These are phyloP conservation scores for Troilus luridus DNA, from an alignment of 2,888 invertebrate genomes.

Conservation along the genomic window DNA sequence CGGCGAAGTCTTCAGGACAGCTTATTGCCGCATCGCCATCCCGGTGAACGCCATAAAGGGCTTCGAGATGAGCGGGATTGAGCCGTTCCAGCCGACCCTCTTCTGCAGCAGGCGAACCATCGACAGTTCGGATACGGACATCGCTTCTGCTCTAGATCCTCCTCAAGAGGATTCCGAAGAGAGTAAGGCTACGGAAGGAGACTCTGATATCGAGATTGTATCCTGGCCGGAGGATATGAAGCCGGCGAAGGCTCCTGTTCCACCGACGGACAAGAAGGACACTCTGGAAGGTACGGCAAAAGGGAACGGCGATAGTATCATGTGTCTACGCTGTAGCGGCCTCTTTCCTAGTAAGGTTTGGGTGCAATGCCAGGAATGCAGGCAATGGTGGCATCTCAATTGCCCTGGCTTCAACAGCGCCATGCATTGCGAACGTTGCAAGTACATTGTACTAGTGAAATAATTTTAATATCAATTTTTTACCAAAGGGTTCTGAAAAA, in stretches of 20 bases:
- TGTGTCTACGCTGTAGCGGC: neutral
- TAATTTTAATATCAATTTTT: neutral
- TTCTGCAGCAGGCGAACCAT: neutral
- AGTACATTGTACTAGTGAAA: neutral
- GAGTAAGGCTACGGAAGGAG: neutral
- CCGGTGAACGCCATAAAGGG: neutral
- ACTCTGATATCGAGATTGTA: neutral
- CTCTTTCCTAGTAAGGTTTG: neutral
- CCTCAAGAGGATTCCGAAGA: neutral
- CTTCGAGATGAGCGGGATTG: neutral
- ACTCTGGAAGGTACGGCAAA: neutral
- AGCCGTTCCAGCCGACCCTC: neutral
- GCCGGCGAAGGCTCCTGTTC: neutral
- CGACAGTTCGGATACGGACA: neutral
- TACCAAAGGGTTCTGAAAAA: too few relatives aligned
- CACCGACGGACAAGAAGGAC: neutral
- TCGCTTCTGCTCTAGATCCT: neutral
- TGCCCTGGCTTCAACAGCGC: neutral
- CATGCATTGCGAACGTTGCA: neutral
- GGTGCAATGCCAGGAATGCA: neutral
- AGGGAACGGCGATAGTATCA: neutral
- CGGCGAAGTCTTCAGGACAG: conserved; percentile 51
- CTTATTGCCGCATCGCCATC: conserved; percentile 5
- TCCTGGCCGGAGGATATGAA: conserved; percentile 19
- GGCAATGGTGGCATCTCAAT: conserved; percentile 26